Percentiles rank a stretch among this genome's conserved stretches.
These are phyloP conservation scores for Stenichneumon culpator DNA, from an alignment of 2,888 invertebrate genomes.

Conservation along the genomic window DNA sequence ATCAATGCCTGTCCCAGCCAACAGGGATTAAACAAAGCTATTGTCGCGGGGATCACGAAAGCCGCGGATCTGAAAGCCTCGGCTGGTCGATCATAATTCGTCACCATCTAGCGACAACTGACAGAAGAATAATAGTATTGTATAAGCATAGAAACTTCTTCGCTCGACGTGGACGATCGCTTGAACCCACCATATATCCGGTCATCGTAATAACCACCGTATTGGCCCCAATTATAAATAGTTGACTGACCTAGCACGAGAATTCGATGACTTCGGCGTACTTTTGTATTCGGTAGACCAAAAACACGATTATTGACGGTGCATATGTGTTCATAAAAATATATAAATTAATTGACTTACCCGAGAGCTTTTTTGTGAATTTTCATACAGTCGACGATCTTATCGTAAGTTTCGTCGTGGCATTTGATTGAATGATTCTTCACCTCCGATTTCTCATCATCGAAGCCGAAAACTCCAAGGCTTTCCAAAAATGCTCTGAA, in stretches of 20 bases:
- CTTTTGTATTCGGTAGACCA: neutral
- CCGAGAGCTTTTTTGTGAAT: slow-evolving; percentile 60
- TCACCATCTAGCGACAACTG: neutral
- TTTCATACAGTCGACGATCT: slow-evolving; percentile 49
- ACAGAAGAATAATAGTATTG: neutral
- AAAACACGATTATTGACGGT: neutral
- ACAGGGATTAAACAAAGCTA: slow-evolving; percentile 2
- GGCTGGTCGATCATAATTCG: slow-evolving; percentile 18
- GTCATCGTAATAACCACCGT: slow-evolving; percentile 6
- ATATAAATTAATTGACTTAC: slow-evolving; percentile 30
- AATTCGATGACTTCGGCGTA: slow-evolving; percentile 8
- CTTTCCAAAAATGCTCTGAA: slow-evolving; percentile 56
- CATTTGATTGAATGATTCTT: neutral
- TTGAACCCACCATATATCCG: slow-evolving; percentile 2
- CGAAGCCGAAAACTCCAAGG: neutral
- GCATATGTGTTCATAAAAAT: neutral
- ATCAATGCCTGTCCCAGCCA: slow-evolving; percentile 26
- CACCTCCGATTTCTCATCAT: neutral
- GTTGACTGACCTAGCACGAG: neutral
- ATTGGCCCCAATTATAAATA: slow-evolving; percentile 3
- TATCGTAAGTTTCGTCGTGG: slow-evolving; percentile 33
- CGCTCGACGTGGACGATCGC: neutral
- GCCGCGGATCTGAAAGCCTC: slow-evolving; percentile 18
- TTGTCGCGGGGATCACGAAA: slow-evolving; percentile 15
- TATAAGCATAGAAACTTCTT: neutral